phyloP scores from a whole-genome alignment of 2,113 vertebrate genomes.

The Naja naja region DNA sequence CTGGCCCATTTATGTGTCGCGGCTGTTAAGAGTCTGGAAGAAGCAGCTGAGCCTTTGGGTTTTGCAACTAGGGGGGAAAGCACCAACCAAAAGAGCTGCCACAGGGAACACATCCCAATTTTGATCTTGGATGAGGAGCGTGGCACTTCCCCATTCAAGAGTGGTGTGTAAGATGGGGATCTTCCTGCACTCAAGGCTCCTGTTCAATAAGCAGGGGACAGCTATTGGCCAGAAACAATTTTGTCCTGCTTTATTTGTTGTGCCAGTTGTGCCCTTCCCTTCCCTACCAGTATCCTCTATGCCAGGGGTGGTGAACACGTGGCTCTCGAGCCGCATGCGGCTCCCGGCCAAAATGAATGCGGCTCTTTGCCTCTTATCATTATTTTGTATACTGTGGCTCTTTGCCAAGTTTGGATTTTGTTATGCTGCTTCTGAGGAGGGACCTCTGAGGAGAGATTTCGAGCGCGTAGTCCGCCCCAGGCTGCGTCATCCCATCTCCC shows the following conservation, averaged over 20 bases:
- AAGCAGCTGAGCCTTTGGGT: not conserved
- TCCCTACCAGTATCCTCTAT: no score
- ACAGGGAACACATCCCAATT: not conserved
- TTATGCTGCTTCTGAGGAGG: no score
- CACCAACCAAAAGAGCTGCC: not conserved
- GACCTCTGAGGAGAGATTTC: no score
- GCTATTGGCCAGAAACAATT: not conserved
- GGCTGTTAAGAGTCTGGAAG: not conserved
- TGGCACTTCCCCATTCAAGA: not conserved
- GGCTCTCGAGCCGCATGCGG: no score
- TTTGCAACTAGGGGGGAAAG: not conserved
- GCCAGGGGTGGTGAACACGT: no score
- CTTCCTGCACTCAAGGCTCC: not conserved
- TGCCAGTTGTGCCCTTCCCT: not conserved
- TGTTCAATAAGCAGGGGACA: not conserved
- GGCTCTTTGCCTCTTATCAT: no score
- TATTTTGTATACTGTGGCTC: no score
- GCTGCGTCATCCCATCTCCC: no score
- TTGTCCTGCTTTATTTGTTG: not conserved
- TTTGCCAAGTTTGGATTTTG: no score
- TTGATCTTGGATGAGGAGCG: not conserved
- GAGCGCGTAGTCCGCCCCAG: no score
- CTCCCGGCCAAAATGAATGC: no score
- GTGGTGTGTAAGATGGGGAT: not conserved
- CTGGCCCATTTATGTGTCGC: not conserved